Evolutionary conservation across 2,113 vertebrate genomes (phyloP).

Genomic region (Crotalus tigris): DNA sequence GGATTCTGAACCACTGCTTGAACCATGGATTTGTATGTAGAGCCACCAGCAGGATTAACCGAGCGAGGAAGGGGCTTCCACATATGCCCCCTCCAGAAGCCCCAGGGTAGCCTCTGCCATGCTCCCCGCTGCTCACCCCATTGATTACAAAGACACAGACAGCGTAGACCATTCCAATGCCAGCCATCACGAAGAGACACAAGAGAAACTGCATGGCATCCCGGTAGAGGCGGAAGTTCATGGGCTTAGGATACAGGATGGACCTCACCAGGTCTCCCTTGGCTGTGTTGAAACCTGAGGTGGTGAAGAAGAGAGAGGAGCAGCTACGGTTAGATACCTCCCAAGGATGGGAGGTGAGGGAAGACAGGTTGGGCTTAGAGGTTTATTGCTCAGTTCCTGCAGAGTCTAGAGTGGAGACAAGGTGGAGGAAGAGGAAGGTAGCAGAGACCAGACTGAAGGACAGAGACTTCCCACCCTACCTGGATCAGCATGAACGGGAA

Average conservation of each 20-base stretch:
- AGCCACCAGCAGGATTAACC: neutral
- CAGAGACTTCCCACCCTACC: no score
- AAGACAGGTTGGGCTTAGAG: neutral
- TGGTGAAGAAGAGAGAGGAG: constrained; percentile 4
- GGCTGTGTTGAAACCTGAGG: constrained; percentile 76
- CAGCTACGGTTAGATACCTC: no score
- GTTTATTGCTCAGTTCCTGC: neutral
- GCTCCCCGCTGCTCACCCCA: constrained; percentile 62
- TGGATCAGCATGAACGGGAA: neutral
- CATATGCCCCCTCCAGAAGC: neutral
- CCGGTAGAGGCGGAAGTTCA: constrained; percentile 77
- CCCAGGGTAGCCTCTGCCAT: neutral
- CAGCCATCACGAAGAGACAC: constrained; percentile 67
- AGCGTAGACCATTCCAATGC: constrained; percentile 75
- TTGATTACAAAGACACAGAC: constrained; percentile 69
- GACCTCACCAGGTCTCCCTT: constrained; percentile 79
- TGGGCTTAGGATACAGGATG: constrained; percentile 78
- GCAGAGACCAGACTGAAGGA: neutral
- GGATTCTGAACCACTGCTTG: neutral
- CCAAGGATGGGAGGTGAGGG: neutral
- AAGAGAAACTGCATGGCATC: constrained; percentile 74
- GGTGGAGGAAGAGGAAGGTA: neutral
- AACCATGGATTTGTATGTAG: neutral
- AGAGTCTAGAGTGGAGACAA: neutral
- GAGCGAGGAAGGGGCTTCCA: neutral